phyloP scores from a whole-genome alignment of 2,888 invertebrate genomes.

The Leptinotarsa tumamoca region DNA sequence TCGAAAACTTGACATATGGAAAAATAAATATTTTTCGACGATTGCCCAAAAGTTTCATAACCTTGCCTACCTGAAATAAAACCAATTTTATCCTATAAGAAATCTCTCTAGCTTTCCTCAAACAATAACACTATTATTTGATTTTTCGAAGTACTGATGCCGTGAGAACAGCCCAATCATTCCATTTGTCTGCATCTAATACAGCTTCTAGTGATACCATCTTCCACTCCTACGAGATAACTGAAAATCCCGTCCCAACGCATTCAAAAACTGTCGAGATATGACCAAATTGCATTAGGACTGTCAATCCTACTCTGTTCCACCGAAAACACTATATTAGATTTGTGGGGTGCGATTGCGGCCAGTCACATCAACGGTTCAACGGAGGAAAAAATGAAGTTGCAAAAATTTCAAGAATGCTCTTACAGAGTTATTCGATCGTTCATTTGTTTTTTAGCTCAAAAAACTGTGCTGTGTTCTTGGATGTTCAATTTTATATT shows the following conservation, averaged over 20 bases:
- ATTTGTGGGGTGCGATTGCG: conserved; percentile 26
- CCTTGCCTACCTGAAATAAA: conserved; percentile 1
- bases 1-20: neutral
- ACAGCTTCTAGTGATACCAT: conserved; percentile 49
- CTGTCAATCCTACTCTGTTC: conserved; percentile 44
- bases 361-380: conserved; percentile 14
- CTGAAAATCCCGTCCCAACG: conserved; percentile 48
- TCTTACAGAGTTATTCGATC: neutral
- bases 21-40: neutral
- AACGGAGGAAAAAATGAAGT: conserved; percentile 12
- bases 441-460: too few species aligned
- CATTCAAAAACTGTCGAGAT: conserved; percentile 50
- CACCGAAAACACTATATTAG: conserved; percentile 33
- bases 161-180: conserved; percentile 52
- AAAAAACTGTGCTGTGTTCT: too few species aligned
- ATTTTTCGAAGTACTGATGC: conserved; percentile 47
- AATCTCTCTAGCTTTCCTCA: conserved; percentile 15
- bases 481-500: too few species aligned
- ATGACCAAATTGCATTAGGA: conserved; percentile 51
- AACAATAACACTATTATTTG: conserved; percentile 51
- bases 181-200: conserved; percentile 50
- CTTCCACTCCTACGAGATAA: conserved; percentile 46
- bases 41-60: too few species aligned
- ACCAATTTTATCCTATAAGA: neutral
- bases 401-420: conserved; percentile 11